A percentile compares a stretch with the other conserved stretches of the same genome.
These are phyloP conservation scores for Bettongia penicillata DNA, from an alignment of 2,113 vertebrate genomes.

Conservation along the genomic window DNA sequence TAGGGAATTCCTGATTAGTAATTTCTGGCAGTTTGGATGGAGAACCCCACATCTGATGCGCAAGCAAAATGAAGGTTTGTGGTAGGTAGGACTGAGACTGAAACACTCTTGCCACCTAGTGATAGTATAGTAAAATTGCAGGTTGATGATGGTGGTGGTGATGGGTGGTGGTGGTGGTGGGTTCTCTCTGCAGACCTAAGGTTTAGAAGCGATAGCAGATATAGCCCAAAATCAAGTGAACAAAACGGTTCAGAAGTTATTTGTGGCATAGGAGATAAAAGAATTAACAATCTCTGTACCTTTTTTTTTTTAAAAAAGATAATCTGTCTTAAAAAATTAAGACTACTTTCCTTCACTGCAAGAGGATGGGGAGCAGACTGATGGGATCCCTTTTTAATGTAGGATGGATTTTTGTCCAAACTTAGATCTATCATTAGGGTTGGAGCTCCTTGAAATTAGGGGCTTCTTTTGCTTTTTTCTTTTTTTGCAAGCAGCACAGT, in stretches of 20 bases:
- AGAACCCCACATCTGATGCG: neutral
- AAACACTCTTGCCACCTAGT: neutral
- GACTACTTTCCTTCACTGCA: neutral
- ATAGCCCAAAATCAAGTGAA: neutral
- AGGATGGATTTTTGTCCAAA: neutral
- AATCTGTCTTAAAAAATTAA: neutral
- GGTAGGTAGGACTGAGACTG: neutral
- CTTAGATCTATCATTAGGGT: neutral
- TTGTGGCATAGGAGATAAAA: neutral
- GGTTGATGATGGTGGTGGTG: neutral
- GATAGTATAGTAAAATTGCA: neutral
- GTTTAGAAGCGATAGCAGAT: neutral
- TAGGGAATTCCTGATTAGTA: neutral
- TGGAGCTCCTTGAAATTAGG: neutral
- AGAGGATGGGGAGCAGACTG: neutral
- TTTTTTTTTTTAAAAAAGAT: neutral
- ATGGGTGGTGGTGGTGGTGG: neutral
- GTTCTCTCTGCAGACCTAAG: neutral
- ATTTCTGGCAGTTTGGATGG: neutral
- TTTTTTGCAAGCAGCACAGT: neutral
- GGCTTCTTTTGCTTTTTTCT: neutral
- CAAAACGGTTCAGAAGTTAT: neutral
- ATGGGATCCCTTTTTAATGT: neutral
- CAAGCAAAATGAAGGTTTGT: neutral
- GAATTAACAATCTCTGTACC: neutral